A percentile compares a stretch with the other conserved stretches of the same genome.
These are phyloP conservation scores for Scortum barcoo DNA, from an alignment of 2,113 vertebrate genomes.

Conservation along the genomic window DNA sequence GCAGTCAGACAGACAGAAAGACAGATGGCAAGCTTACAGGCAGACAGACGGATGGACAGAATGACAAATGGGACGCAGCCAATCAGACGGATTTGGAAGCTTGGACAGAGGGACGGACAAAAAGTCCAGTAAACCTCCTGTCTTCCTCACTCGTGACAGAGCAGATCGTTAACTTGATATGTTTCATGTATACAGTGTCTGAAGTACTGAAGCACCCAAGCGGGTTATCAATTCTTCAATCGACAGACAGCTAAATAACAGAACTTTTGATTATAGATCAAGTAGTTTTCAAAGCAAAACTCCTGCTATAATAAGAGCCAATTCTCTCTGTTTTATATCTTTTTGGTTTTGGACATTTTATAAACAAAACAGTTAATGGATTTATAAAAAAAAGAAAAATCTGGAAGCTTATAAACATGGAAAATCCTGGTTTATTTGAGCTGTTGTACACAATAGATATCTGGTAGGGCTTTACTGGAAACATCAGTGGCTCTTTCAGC, in stretches of 20 bases:
- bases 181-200: background rate
- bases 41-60: slow-evolving; percentile 68
- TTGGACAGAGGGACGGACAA: slow-evolving; percentile 20
- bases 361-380: background rate
- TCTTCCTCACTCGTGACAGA: background rate
- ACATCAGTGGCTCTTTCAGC: background rate
- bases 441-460: background rate
- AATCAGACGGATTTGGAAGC: slow-evolving; percentile 52
- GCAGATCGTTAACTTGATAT: slow-evolving; percentile 1
- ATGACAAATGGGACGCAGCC: slow-evolving; percentile 58
- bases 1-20: slow-evolving; percentile 66
- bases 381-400: background rate
- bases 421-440: background rate
- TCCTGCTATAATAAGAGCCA: background rate
- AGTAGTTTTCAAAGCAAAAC: background rate
- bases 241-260: background rate
- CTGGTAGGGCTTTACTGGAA: background rate
- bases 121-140: slow-evolving; percentile 14
- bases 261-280: background rate
- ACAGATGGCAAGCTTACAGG: slow-evolving; percentile 67
- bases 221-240: background rate
- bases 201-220: background rate
- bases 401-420: background rate
- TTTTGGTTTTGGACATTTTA: background rate
- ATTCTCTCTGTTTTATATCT: background rate